A percentile compares a stretch with the other conserved stretches of the same genome.
phyloP scores from a whole-genome alignment of 2,888 invertebrate species.

The Exephanes ischioxanthus region DNA sequence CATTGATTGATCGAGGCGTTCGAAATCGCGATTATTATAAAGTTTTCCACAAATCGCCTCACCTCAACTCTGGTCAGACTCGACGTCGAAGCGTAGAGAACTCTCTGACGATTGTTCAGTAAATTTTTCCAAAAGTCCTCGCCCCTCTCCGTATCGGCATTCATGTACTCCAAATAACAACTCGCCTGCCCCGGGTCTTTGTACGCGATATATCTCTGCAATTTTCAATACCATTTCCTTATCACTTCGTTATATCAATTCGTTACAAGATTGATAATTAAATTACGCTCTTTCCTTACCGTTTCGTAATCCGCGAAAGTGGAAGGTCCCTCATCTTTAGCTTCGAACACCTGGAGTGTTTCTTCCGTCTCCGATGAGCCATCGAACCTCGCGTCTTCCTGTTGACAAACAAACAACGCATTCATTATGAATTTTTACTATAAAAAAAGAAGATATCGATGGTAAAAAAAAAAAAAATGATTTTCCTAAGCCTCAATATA shows the following conservation, averaged over 20 bases:
- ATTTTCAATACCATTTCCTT: conserved; percentile 57
- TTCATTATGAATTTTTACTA: background rate
- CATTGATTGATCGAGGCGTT: background rate
- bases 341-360: conserved; percentile 35
- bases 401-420: conserved; percentile 24
- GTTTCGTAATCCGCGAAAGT: conserved; percentile 78
- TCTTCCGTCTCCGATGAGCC: conserved; percentile 71
- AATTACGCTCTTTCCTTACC: conserved; percentile 69
- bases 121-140: conserved; percentile 66
- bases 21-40: background rate
- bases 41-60: background rate
- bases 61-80: conserved; percentile 85
- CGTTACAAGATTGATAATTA: background rate
- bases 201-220: conserved; percentile 85
- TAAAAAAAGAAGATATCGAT: background rate
- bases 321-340: conserved; percentile 66
- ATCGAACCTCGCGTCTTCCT: conserved; percentile 79
- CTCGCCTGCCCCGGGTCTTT: conserved; percentile 82
- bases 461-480: conserved; percentile 26
- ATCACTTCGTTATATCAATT: background rate
- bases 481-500: background rate
- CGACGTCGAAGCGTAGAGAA: conserved; percentile 80
- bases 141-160: conserved; percentile 40
- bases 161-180: conserved; percentile 85
- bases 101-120: conserved; percentile 63